A percentile compares a stretch with the other conserved stretches of the same genome.
These are phyloP conservation scores for Octonoba sinensis DNA, from an alignment of 2,888 invertebrate species.

Conservation along the genomic window DNA sequence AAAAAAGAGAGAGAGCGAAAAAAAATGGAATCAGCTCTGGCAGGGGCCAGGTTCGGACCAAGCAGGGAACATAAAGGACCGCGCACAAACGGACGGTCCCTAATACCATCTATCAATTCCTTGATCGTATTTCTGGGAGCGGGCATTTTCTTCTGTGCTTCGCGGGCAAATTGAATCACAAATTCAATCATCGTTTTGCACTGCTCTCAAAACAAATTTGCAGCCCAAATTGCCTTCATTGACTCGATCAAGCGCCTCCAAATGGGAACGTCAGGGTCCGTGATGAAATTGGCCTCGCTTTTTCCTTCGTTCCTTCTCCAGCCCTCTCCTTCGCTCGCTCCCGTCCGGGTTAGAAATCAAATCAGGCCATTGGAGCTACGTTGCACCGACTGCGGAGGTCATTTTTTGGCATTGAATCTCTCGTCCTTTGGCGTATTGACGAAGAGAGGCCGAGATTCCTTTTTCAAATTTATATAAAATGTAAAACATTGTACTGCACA, in stretches of 20 bases:
- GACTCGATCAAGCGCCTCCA: conserved; percentile 66
- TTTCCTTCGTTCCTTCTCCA: conserved; percentile 8
- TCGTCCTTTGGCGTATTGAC: too few relatives aligned
- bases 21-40: too few relatives aligned
- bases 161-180: conserved; percentile 66
- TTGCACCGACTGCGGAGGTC: conserved; percentile 1
- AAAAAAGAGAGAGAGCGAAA: too few relatives aligned
- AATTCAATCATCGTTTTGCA: conserved; percentile 67
- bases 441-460: too few relatives aligned
- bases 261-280: conserved; percentile 59
- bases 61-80: too few relatives aligned
- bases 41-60: too few relatives aligned
- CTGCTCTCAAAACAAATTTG: conserved; percentile 67
- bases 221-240: conserved; percentile 66
- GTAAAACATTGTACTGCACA: too few relatives aligned
- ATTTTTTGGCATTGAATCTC: too few relatives aligned
- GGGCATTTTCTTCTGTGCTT: conserved; percentile 47
- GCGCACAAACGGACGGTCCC: conserved; percentile 32
- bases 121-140: conserved; percentile 54
- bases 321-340: conserved; percentile 5
- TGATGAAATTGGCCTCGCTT: conserved; percentile 56
- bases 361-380: conserved; percentile 61
- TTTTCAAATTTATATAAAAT: too few relatives aligned
- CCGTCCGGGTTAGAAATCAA: conserved; percentile 59
- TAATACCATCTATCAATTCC: conserved; percentile 58